Conservation (phyloP, 2,797 vertebrate genomes). For the Tenualosa ilisha region DNA sequence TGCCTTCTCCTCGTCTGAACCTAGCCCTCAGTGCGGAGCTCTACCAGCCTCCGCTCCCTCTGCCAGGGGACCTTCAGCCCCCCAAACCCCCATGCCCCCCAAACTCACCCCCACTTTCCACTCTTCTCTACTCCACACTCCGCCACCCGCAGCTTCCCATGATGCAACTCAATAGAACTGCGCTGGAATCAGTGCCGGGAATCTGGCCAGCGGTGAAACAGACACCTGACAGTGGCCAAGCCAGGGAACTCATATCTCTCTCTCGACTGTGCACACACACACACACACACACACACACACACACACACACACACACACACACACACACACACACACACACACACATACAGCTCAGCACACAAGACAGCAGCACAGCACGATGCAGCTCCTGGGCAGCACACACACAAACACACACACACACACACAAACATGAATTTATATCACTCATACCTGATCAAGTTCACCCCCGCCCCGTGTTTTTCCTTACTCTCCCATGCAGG, state of each 20-base stretch:
- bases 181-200: background rate
- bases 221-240: slow-evolving; percentile 4
- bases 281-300: too few species aligned
- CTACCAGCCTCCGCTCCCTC: background rate
- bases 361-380: too few species aligned
- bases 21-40: background rate
- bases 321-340: background rate
- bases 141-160: slow-evolving; percentile 2
- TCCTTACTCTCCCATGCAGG: background rate
- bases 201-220: background rate
- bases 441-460: background rate
- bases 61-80: background rate
- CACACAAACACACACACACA: too few species aligned
- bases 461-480: background rate
- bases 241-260: background rate
- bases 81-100: background rate
- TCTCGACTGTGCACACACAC: background rate
- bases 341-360: too few species aligned
- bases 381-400: too few species aligned
- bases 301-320: too few species aligned
- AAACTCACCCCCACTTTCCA: background rate
- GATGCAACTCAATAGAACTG: slow-evolving; percentile 10
- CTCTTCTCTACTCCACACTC: background rate
- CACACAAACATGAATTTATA: background rate
- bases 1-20: background rate